Evolutionary conservation across 1,140 invertebrate species (phyloP), one percentile per base, ranked within the genome.

Genomic region (Mycetomoellerius zeteki): DNA sequence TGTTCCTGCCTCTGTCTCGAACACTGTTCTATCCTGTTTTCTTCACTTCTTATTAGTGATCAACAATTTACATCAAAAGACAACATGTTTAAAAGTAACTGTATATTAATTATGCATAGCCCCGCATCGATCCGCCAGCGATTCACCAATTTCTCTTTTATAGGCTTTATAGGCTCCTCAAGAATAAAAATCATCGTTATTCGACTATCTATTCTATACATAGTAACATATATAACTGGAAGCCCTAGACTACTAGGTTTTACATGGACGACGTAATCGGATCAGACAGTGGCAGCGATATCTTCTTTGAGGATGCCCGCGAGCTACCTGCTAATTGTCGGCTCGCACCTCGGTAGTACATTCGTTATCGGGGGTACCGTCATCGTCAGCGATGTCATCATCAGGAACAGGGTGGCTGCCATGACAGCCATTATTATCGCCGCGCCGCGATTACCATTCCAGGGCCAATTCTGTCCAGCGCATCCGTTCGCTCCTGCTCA

Each of bases 161-260:
- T n/a, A n/a, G n/a, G n/a, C 64, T 62, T 82, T n/a, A 19, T 50
- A 89, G 71, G 86, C 73, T 89, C 92, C 76, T 92, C 87, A 82
- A 47, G 89, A 93, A 93, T 95, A 92, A 94, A 94, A 94, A 94
- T 95, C 75, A 91, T 89, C 78, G 81, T 91, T 90, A 94, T 93
- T 94, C 90, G 90, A 91, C 93, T 95, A 95, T 92, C 94, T 95
- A 95, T 91, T 93, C 90, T 92, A 94, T 94, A 95, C 93, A 95
- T 95, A 93, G 93, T 95, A 94, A 95, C 94, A 94, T 95, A 94
- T 88, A 95, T 95, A 95, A 95, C 92, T 95, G 94, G 95, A 95
- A 95, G 95, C 95, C 95, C 95, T 95, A 95, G 94, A 92, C 94
- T 95, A 95, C 95, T 95, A 95, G 94, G 94, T 94, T 95, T 94